Evolutionary conservation across 2,888 invertebrate genomes (phyloP).

Genomic region (Tiliacea aurago): DNA sequence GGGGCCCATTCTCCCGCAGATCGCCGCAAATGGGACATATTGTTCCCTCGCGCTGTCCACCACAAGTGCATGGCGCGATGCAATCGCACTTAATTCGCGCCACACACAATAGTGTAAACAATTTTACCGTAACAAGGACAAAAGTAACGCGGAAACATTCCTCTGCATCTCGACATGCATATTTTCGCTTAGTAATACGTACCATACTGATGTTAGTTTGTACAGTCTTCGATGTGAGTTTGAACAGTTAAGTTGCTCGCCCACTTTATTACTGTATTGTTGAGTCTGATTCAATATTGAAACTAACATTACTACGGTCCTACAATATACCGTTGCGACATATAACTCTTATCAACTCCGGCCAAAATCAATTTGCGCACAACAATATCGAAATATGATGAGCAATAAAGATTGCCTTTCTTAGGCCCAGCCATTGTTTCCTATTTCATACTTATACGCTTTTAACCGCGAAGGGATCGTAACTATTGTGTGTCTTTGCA

Average conservation of each 20-base stretch:
- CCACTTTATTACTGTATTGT: slow-evolving; percentile 73
- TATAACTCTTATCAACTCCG: slow-evolving; percentile 84
- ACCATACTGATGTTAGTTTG: slow-evolving; percentile 58
- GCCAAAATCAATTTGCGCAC: slow-evolving; percentile 83
- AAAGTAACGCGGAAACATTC: slow-evolving; percentile 77
- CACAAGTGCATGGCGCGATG: slow-evolving; percentile 72
- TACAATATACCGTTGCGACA: slow-evolving; percentile 82
- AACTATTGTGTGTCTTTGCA: slow-evolving; percentile 48
- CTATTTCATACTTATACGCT: slow-evolving; percentile 75
- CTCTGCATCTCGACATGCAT: slow-evolving; percentile 70
- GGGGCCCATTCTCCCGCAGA: slow-evolving; percentile 61
- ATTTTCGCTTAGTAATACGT: slow-evolving; percentile 75
- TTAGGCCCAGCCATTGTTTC: slow-evolving; percentile 82
- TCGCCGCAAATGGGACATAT: slow-evolving; percentile 70
- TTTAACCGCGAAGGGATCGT: slow-evolving; percentile 73
- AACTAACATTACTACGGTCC: slow-evolving; percentile 81
- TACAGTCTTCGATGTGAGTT: slow-evolving; percentile 67
- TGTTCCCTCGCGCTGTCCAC: slow-evolving; percentile 72
- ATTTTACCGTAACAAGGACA: slow-evolving; percentile 74
- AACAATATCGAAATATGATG: slow-evolving; percentile 83
- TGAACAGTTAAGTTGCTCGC: slow-evolving; percentile 72
- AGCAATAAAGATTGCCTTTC: slow-evolving; percentile 84
- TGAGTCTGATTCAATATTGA: slow-evolving; percentile 82
- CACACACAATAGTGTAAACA: slow-evolving; percentile 75
- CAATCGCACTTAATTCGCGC: slow-evolving; percentile 71